Base-by-base conservation (phyloP, 2,113 vertebrate species). In the Hymenochirus boettgeri region DNA sequence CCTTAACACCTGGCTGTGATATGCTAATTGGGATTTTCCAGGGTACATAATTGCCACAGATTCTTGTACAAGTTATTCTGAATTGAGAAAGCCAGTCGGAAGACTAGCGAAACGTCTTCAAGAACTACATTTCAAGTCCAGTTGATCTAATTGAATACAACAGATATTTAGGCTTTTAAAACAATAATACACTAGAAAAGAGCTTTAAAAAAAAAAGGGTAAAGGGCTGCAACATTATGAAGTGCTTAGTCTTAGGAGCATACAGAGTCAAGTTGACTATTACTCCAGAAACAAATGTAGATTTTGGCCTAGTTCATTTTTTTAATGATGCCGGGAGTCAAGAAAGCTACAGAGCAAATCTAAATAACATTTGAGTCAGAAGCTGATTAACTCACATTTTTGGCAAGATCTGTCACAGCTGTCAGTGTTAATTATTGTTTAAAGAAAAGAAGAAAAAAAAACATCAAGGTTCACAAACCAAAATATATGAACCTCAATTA, bases 371-470 rank as follows among this genome's bases (percentile, higher is more conserved):
- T 58, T 19, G 35, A 67, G 55, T 37, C 55, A 22, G 45, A 19
- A 67, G 64, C 55, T 59, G 45, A 59, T 67, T 67, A 67, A 67
- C 55, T 58, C 56, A 24, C 46, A 67, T 56, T 67, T 67, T 67
- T 19, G 52, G 46, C 45, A 51, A 67, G 46, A 67, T 59, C 46
- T 59, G 55, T 50, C 64, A 42, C 42, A 25, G 22, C 58, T 59
- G 64, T 67, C 64, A 67, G 59, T 56, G 59, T 45, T 67, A 67
- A 67, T 67, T 67, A 67, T 67, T 67, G 51, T 67, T 59, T 51
- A 58, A 67, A 59, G 52, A 25, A 29, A 67, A 59, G 35, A 57
- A 66, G 42, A 67, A 37, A 29, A 67, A 67, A 59, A 42, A 51
- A 51, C 6, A 51, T 54, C 27, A 66, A 58, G 55, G 51, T 66